Base-by-base conservation (phyloP, 2,113 vertebrate genomes). In the Entomyzon cyanotis region DNA sequence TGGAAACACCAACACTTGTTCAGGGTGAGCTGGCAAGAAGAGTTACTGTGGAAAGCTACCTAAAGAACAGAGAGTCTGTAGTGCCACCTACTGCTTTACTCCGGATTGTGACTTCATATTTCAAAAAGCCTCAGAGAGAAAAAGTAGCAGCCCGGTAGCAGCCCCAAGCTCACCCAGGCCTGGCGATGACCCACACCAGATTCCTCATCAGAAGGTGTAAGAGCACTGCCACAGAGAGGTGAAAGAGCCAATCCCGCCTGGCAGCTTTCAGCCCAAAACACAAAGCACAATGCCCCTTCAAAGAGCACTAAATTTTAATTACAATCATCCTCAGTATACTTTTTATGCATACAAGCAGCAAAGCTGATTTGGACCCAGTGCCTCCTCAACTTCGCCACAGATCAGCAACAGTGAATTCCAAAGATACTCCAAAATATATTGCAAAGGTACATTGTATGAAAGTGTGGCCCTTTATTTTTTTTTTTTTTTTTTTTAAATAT, bases 31-130 rank as follows among this genome's bases (percentile, higher is more conserved):
- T 42, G 39, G 94, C 94, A 84, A 87, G 46, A 65, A 33, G 85
- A 94, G 73, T 59, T 83, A 44, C 93, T 63, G 89, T 64, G 96
- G 88, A 96, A 88, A 84, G 55, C 67, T 85, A 60, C 69, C 75
- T 44, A 33, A 12, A 79, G 93, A 96, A 97, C 77, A 91, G 96
- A 97, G 97, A 95, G 97, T 78, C 97, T 98, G 92, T 67, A 98
- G 96, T 96, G 97, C 98, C 98, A 98, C 93, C 98, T 98, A 95
- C 97, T 97, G 98, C 93, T 96, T 90, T 46, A 49, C 68, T 82
- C 52, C 5, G 20, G 90, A 80, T 60, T 60, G 75, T 42, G 84
- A 83, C 60, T 62, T 42, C 27, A 35, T 42, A 11, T 44, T 73
- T 55, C 12, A n/a, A 8, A 31, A 60, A 37, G 8, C 6, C n/a